Conservation (phyloP, 2,113 vertebrate species). For the Azemiops feae region DNA sequence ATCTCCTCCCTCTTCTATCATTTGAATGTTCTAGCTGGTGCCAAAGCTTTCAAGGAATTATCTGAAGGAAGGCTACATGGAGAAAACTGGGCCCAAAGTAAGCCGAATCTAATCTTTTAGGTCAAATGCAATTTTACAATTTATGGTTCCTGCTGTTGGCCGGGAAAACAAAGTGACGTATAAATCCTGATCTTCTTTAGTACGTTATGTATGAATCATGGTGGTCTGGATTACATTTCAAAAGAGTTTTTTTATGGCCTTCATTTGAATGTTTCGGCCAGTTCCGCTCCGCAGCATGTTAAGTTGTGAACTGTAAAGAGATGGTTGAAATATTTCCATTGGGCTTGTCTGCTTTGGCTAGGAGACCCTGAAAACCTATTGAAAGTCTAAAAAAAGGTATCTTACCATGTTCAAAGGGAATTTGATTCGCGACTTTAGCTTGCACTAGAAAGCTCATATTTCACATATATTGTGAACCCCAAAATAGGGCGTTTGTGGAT, state of each 20-base stretch:
- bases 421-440: no score
- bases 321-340: background rate
- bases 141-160: accelerated
- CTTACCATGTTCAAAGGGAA: background rate
- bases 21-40: conserved; percentile 72
- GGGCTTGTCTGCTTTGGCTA: background rate
- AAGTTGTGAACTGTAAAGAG: background rate
- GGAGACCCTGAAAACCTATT: background rate
- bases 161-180: background rate
- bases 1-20: background rate
- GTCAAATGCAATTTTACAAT: background rate
- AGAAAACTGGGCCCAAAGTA: conserved; percentile 95
- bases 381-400: background rate
- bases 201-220: background rate
- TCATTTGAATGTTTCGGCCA: background rate
- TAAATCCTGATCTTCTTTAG: no score
- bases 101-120: background rate
- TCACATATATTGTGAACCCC: no score
- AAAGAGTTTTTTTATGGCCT: no score
- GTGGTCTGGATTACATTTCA: no score
- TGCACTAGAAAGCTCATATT: background rate
- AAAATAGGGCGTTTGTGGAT: background rate
- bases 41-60: conserved; percentile 94
- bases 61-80: conserved; percentile 91
- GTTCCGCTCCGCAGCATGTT: background rate